These are phyloP conservation scores for Torymus auratus DNA, from an alignment of 2,888 invertebrate genomes.

Conservation along the genomic window DNA sequence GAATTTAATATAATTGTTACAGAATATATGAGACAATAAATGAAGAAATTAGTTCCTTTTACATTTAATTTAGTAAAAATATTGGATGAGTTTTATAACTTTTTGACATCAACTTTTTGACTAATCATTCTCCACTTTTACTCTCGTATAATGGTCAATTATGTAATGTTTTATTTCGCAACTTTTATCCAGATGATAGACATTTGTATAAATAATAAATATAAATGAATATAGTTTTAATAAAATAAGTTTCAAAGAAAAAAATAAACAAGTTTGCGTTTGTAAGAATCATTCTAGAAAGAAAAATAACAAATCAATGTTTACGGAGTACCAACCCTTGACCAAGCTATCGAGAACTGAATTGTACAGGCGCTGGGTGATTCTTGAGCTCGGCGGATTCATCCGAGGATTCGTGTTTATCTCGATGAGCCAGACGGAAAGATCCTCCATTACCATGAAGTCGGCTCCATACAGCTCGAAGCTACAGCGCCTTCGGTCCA, in stretches of 20 bases:
- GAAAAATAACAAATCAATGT: not conserved
- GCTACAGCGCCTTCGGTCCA: conserved; percentile 83
- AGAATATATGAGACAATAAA: too few species aligned
- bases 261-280: not conserved
- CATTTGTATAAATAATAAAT: too few species aligned
- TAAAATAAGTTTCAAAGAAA: not conserved
- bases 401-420: conserved; percentile 94
- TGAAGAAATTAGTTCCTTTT: too few species aligned
- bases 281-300: not conserved
- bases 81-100: too few species aligned
- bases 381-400: conserved; percentile 85
- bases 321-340: conserved; percentile 81
- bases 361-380: conserved; percentile 90
- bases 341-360: conserved; percentile 89
- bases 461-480: conserved; percentile 95
- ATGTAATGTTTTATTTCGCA: too few species aligned
- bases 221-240: too few species aligned
- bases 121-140: too few species aligned
- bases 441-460: conserved; percentile 91
- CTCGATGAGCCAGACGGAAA: conserved; percentile 93
- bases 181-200: too few species aligned
- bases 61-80: too few species aligned
- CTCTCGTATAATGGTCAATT: too few species aligned
- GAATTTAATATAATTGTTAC: too few species aligned
- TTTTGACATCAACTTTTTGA: too few species aligned